Base-by-base conservation (phyloP, 2,113 vertebrate genomes). In the Poecilia latipinna region DNA sequence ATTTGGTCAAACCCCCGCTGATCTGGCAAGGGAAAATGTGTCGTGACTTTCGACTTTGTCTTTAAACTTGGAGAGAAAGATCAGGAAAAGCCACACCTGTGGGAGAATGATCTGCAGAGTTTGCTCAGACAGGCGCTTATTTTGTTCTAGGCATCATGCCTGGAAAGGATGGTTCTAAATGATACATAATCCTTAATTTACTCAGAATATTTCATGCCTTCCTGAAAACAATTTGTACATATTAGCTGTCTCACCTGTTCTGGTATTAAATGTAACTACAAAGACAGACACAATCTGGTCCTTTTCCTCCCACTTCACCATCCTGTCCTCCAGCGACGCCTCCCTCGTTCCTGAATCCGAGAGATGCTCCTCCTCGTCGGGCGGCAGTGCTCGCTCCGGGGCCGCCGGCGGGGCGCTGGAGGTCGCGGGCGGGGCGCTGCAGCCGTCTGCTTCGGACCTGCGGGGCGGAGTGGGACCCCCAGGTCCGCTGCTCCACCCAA, bases 281-380 rank as follows among this genome's bases (percentile, higher is more conserved):
- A 98, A 97, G 51, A 98, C 97, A 2, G 97, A 96, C 87, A 96
- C 95, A 76, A 98, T 96, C 87, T 97, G 96, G 89, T 97, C 97
- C 91, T 96, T 95, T 69, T 95, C 94, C 88, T 98, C 96, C 93
- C 94, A 95, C 87, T 94, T 94, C 85, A 93, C 84, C 86, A 92
- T 90, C 68, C 89, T 88, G 64, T 86, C 87, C 33, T 93, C 90
- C 67, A 88, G 82, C 63, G 85, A 42, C 65, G 72, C 61, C 69
- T 90, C 86, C 48, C 60, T 73, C 5, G 85, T 60, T 57, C 68
- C 91, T 65, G 85, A 60, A 63, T 87, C 83, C 77, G 84, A 75
- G 24, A 39, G 83, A 76, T 72, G 82, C 68, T 78, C 78, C 39
- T 82, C 88, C 44, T 68, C n/a, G 63, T 80, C 83, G 26, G 84